phyloP scores from a whole-genome alignment of 2,113 vertebrate species.

The Platysternon megacephalum region DNA sequence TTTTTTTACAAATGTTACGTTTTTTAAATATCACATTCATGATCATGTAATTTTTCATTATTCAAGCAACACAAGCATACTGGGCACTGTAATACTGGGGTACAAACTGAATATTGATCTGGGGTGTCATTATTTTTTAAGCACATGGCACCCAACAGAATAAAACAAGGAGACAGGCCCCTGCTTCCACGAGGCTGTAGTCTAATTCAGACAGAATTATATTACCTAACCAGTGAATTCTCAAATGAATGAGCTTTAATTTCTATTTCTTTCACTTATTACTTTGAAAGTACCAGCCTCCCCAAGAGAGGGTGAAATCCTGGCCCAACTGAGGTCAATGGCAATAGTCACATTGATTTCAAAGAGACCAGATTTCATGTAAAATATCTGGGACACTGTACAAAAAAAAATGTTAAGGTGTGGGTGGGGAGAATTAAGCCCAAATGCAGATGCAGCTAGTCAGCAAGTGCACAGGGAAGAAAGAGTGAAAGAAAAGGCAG shows the following conservation, averaged over 20 bases:
- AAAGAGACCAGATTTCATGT: neutral
- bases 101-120: neutral
- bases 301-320: neutral
- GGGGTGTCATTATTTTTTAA: neutral
- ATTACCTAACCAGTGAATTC: neutral
- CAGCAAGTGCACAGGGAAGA: neutral
- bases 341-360: neutral
- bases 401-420: neutral
- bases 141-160: neutral
- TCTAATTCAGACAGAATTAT: neutral
- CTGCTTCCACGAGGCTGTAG: neutral
- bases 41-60: neutral
- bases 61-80: neutral
- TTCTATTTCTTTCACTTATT: neutral
- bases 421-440: neutral
- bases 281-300: neutral
- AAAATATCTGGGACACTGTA: neutral
- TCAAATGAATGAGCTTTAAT: neutral
- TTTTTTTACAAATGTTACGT: neutral
- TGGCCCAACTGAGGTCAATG: neutral
- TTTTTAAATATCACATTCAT: neutral
- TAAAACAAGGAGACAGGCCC: neutral
- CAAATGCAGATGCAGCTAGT: neutral
- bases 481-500: neutral
- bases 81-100: neutral